Conservation (phyloP, 1,140 invertebrate species). For the Babylonia areolata region DNA sequence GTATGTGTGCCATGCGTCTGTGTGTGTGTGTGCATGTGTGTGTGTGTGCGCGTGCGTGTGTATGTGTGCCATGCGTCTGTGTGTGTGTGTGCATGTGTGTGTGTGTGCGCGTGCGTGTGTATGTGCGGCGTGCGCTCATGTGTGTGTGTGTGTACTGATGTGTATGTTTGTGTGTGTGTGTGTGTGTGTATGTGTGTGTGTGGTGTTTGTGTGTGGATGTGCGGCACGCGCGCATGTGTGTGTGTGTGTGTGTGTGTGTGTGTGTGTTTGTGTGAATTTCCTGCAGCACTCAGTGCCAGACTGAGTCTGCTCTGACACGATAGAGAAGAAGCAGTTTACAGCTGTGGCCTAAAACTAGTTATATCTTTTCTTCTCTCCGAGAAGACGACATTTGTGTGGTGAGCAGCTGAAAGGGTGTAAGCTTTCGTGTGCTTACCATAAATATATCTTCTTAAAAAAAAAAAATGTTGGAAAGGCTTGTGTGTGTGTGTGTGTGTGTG, state of each 20-base stretch:
- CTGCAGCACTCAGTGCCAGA: too few relatives aligned
- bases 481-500: too few relatives aligned
- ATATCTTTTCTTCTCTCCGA: too few relatives aligned
- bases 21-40: background rate
- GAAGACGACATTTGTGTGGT: too few relatives aligned
- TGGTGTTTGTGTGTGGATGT: background rate
- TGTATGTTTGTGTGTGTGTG: background rate
- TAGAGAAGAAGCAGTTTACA: too few relatives aligned
- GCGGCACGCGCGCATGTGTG: too few relatives aligned
- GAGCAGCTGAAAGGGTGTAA: too few relatives aligned
- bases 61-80: background rate
- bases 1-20: background rate
- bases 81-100: background rate
- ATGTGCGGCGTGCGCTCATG: background rate
- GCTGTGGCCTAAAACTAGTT: too few relatives aligned
- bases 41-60: background rate
- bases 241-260: conserved; percentile 1
- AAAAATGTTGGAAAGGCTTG: too few relatives aligned
- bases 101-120: background rate
- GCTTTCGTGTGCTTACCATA: too few relatives aligned
- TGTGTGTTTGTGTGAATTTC: background rate
- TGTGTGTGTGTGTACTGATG: background rate
- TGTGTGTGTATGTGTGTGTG: background rate
- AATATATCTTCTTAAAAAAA: too few relatives aligned
- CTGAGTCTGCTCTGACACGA: too few relatives aligned